Evolutionary conservation across 2,113 vertebrate genomes (phyloP).

Genomic region (Todiramphus saurophagus): DNA sequence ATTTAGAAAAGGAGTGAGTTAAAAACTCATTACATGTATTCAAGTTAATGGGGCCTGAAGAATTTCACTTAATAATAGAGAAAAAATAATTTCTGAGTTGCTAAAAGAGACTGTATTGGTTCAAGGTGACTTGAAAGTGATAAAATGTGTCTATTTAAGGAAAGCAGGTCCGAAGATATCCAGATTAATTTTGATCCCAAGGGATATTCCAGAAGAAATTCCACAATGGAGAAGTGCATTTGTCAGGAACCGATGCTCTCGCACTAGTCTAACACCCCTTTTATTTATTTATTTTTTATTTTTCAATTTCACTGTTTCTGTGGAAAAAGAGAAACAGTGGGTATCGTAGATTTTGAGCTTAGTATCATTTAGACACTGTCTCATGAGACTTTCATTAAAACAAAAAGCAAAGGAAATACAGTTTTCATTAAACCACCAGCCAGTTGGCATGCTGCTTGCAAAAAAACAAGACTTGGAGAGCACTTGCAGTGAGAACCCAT

Average conservation of each 20-base stretch:
- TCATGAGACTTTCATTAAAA: background rate
- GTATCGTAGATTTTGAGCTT: background rate
- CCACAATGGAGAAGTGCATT: background rate
- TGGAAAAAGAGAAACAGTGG: background rate
- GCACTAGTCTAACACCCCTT: background rate
- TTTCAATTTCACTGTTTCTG: background rate
- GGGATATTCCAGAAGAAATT: background rate
- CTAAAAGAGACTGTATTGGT: background rate
- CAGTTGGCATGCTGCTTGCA: background rate
- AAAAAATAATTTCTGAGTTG: background rate
- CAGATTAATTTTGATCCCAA: background rate
- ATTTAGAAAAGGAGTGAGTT: background rate
- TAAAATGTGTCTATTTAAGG: background rate
- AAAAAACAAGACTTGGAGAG: background rate
- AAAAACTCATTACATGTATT: background rate
- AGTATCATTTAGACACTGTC: background rate
- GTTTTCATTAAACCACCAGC: background rate
- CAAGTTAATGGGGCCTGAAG: background rate
- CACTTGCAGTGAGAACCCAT: background rate
- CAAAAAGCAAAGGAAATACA: background rate
- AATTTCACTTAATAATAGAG: background rate
- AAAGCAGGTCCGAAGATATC: background rate
- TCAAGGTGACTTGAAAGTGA: background rate
- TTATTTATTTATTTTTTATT: too few species aligned
- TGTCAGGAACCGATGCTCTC: background rate